Evolutionary conservation across 2,797 vertebrate species (phyloP).

Genomic region (Dendrocincla tyrannina): DNA sequence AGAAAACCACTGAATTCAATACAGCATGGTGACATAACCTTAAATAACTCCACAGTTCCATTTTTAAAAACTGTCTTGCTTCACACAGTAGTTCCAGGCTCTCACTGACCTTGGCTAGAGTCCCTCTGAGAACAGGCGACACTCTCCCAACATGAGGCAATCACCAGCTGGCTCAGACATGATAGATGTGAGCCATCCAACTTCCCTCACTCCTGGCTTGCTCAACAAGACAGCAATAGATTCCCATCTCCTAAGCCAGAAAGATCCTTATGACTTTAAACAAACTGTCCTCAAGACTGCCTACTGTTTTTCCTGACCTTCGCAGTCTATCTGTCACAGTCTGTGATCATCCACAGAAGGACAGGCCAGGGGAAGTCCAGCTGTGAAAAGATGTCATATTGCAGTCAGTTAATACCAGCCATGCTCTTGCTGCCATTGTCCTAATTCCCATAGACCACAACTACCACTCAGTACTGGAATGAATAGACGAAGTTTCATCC

Average conservation of each 20-base stretch:
- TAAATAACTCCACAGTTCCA: background rate
- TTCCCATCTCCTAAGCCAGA: slow-evolving; percentile 7
- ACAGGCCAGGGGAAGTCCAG: background rate
- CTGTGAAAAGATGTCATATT: background rate
- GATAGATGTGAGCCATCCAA: background rate
- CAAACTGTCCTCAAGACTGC: background rate
- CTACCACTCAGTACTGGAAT: background rate
- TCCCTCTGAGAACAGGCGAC: background rate
- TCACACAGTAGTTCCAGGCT: background rate
- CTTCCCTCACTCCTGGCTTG: background rate
- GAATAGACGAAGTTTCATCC: background rate
- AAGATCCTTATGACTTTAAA: slow-evolving; percentile 8
- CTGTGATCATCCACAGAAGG: background rate
- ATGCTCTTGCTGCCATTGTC: background rate
- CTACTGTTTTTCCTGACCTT: background rate
- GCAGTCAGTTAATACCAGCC: background rate
- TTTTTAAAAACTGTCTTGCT: background rate
- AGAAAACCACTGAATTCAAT: background rate
- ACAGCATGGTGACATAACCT: background rate
- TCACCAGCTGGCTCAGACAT: slow-evolving; percentile 29
- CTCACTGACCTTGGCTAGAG: slow-evolving; percentile 30
- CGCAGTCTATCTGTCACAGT: background rate
- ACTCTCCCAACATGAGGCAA: background rate
- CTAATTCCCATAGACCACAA: background rate
- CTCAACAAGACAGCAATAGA: background rate